Evolutionary conservation across 1,140 invertebrate genomes (phyloP).

Genomic region (Aphelinus atriplicis): DNA sequence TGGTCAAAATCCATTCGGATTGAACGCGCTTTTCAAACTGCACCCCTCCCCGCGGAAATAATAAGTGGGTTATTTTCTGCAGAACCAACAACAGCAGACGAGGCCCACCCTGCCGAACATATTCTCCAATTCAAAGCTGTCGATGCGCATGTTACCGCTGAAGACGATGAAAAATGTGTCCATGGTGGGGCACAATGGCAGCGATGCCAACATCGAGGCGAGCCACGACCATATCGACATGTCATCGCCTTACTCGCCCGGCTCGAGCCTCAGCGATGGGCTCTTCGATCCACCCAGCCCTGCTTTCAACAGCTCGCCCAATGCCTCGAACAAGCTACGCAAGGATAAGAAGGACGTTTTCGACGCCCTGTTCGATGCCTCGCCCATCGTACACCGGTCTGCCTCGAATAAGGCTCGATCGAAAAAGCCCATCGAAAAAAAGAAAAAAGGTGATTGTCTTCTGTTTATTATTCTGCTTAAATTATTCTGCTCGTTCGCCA

Average conservation of each 20-base stretch:
- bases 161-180: conserved; percentile 52
- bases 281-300: conserved; percentile 81
- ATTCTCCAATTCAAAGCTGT: conserved; percentile 54
- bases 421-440: conserved; percentile 65
- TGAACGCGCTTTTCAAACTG: conserved; percentile 16
- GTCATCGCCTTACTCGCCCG: conserved; percentile 87
- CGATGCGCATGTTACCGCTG: conserved; percentile 40
- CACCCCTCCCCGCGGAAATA: too few species aligned
- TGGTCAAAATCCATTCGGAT: background rate
- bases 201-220: conserved; percentile 55
- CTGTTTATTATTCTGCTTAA: background rate
- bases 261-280: conserved; percentile 84
- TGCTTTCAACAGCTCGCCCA: conserved; percentile 59
- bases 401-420: conserved; percentile 49
- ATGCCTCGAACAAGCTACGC: conserved; percentile 51
- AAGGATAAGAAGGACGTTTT: conserved; percentile 67
- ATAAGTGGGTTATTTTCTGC: background rate
- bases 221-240: conserved; percentile 69
- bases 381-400: conserved; percentile 57
- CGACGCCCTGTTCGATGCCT: conserved; percentile 68
- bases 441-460: conserved; percentile 43
- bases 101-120: conserved; percentile 57
- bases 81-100: conserved; percentile 51
- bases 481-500: too few species aligned
- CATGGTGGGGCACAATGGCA: conserved; percentile 61